phyloP scores from a whole-genome alignment of 2,113 vertebrate species.

The Hassar affinis region DNA sequence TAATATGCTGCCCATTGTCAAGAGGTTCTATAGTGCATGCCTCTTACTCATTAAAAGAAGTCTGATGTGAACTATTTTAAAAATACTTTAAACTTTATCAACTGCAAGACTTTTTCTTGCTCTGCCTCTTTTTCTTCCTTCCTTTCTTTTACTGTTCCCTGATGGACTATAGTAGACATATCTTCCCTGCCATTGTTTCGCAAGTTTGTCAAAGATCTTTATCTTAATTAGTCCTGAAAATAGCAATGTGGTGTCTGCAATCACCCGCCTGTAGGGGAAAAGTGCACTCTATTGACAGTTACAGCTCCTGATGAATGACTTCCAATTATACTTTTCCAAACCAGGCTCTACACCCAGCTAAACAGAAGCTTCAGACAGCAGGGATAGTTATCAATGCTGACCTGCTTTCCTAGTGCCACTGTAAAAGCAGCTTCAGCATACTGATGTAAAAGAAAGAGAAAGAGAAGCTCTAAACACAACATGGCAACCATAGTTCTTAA shows the following conservation, averaged over 20 bases:
- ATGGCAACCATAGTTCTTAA: constrained; percentile 14
- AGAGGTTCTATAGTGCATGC: neutral
- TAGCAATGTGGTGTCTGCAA: constrained; percentile 19
- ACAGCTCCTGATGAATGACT: constrained; percentile 38
- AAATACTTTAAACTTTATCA: neutral
- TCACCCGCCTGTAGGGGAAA: constrained; percentile 39
- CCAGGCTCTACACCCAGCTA: constrained; percentile 21
- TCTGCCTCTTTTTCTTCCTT: neutral
- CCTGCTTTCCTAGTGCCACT: constrained; percentile 19
- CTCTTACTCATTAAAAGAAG: constrained; percentile 5
- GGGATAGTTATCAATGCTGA: constrained; percentile 15
- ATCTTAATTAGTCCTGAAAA: constrained; percentile 55
- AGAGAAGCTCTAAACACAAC: neutral
- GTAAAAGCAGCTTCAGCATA: constrained; percentile 1
- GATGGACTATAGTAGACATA: neutral
- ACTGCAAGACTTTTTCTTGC: neutral
- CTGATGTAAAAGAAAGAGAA: neutral
- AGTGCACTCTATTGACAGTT: constrained; percentile 28
- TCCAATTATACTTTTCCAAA: constrained; percentile 33
- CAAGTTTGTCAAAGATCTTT: constrained; percentile 40
- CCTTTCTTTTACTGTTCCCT: constrained; percentile 1
- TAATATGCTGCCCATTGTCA: neutral
- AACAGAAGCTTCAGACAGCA: neutral
- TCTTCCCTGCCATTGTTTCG: constrained; percentile 31
- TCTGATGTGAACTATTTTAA: neutral